Base-by-base conservation (phyloP, 2,113 vertebrate species). In the Cygnus buccinator region DNA sequence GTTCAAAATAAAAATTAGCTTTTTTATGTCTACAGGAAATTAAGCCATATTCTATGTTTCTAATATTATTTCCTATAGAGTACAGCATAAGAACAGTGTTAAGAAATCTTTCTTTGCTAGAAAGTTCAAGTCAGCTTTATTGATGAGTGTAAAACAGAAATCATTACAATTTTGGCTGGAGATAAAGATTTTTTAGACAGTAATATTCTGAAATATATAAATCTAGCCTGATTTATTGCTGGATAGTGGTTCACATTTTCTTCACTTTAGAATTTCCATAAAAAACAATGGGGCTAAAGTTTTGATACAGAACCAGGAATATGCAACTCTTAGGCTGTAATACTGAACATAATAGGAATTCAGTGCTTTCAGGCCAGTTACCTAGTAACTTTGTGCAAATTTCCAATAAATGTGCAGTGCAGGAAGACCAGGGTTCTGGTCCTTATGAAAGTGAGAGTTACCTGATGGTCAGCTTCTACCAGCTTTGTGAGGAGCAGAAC, bases 41-140 rank as follows among this genome's bases (percentile, higher is more conserved):
- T 29, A 65, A 31, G 13, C 6, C 1, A 0, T 37, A 6, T 55
- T 44, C 70, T 72, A 15, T 0, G 1, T 7, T 8, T 21, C 46
- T 71, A 70, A 4, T 55, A 29, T 75, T 81, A 18, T 67, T 89
- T 92, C 11, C n/a, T 43, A 17, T 5, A 57, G 11, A 11, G 11
- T 46, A 58, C 3, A 46, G 28, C 54, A 13, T 46, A 73, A 68
- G 4, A 7, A 76, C 4, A 84, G 22, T n/a, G 6, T 7, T 92
- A 57, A 72, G 58, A 86, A 76, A 41, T 57, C 66, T 43, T 84
- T 4, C 11, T 43, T 65, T 33, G 14, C 48, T 79, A 8, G 23
- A 68, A 72, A 31, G 72, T 41, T 87, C 26, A 43, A 57, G 37
- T 87, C 20, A 87, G 39, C 14, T 75, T 90, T 86, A 84, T 59